Evolutionary conservation across 2,888 invertebrate genomes (phyloP).

Genomic region (Periphyllus acericola): DNA sequence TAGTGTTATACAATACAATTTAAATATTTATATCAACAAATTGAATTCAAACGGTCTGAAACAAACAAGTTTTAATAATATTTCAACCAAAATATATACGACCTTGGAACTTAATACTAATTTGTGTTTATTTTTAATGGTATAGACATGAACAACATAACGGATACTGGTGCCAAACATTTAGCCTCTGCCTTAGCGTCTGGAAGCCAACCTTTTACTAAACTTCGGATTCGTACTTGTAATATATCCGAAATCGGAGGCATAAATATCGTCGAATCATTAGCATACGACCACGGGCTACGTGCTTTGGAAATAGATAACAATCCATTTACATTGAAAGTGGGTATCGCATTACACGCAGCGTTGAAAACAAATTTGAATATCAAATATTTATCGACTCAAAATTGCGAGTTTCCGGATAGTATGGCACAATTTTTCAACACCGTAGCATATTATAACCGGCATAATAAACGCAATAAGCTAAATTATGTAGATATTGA

Average conservation of each 20-base stretch:
- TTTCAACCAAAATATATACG: no score
- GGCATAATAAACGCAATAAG: background rate
- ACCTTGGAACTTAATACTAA: no score
- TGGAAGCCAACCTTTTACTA: conserved; percentile 29
- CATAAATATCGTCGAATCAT: conserved; percentile 14
- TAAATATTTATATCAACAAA: no score
- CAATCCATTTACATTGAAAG: conserved; percentile 22
- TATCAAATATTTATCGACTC: background rate
- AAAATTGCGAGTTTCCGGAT: background rate
- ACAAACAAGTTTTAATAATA: no score
- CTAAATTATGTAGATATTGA: conserved; percentile 6
- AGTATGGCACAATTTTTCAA: conserved; percentile 1
- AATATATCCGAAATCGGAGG: conserved; percentile 39
- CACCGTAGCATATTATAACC: conserved; percentile 14
- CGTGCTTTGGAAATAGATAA: conserved; percentile 28
- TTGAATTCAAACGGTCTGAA: no score
- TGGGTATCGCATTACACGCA: background rate
- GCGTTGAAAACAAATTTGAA: conserved; percentile 8
- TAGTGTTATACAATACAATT: no score
- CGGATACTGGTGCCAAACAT: conserved; percentile 29
- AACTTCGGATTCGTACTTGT: conserved; percentile 24
- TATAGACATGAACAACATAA: conserved; percentile 31
- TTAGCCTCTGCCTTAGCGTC: conserved; percentile 32
- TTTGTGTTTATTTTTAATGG: no score
- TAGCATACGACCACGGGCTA: conserved; percentile 33